A percentile compares a stretch with the other conserved stretches of the same genome.
These are phyloP conservation scores for Spatula versicolor DNA, from an alignment of 2,797 vertebrate genomes.

Conservation along the genomic window DNA sequence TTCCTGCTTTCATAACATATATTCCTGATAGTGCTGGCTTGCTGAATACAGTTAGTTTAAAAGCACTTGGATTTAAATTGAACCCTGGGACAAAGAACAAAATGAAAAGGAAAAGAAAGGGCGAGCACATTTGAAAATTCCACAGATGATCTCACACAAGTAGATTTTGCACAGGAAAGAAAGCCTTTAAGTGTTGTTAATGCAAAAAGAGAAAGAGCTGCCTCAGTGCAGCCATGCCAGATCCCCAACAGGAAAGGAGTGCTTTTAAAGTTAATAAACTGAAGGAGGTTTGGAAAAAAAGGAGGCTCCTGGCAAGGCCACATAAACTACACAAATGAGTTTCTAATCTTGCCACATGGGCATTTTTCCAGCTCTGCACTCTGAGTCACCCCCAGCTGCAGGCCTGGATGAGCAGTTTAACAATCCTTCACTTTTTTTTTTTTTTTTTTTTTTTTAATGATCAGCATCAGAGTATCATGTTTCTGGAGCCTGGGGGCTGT, in stretches of 20 bases:
- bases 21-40: constrained; percentile 80
- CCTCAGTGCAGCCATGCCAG: constrained; percentile 67
- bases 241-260: constrained; percentile 74
- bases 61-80: constrained; percentile 77
- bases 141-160: constrained; percentile 82
- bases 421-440: constrained; percentile 67
- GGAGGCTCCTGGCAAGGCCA: constrained; percentile 83
- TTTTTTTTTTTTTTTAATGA: constrained; percentile 63
- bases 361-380: constrained; percentile 78
- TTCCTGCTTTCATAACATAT: constrained; percentile 82
- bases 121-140: constrained; percentile 66
- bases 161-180: constrained; percentile 67
- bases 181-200: constrained; percentile 63
- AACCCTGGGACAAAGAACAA: constrained; percentile 70
- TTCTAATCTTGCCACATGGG: constrained; percentile 76
- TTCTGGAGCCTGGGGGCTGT: constrained; percentile 81
- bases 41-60: constrained; percentile 79
- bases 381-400: constrained; percentile 82
- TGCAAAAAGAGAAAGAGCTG: constrained; percentile 67
- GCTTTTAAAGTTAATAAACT: constrained; percentile 85
- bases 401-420: constrained; percentile 82
- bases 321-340: constrained; percentile 74
- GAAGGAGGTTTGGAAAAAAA: constrained; percentile 82
- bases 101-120: constrained; percentile 58
- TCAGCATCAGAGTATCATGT: constrained; percentile 80